A percentile compares a stretch with the other conserved stretches of the same genome.
These are phyloP conservation scores for Pelusios castaneus DNA, from an alignment of 2,113 vertebrate species.

Conservation along the genomic window DNA sequence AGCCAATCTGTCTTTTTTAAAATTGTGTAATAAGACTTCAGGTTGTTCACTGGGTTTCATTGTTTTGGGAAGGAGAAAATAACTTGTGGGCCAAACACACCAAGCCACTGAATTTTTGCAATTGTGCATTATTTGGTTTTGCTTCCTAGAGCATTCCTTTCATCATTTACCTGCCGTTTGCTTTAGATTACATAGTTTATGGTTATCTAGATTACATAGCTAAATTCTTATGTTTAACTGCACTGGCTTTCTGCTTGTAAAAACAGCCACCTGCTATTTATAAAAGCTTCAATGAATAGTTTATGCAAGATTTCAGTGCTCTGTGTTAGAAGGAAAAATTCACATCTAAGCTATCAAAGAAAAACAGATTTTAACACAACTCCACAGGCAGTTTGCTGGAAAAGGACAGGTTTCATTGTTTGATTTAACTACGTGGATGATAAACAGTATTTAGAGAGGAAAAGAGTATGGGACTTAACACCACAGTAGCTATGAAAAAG, in stretches of 20 bases:
- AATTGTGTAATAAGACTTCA: constrained; percentile 54
- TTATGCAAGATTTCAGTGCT: rapidly evolving
- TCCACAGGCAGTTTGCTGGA: neutral
- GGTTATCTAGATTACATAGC: neutral
- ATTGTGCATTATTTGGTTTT: constrained; percentile 46
- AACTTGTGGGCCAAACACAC: constrained; percentile 24
- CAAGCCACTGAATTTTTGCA: constrained; percentile 41
- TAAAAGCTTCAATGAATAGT: neutral
- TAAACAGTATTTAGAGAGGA: neutral
- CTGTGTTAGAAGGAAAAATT: neutral
- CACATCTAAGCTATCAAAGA: neutral
- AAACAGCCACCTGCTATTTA: neutral
- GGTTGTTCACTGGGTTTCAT: constrained; percentile 32
- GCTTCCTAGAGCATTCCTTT: constrained; percentile 34
- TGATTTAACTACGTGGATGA: neutral
- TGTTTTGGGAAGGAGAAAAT: constrained; percentile 39
- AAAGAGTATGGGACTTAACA: rapidly evolving
- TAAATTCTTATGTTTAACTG: constrained; percentile 4
- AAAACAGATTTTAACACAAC: neutral
- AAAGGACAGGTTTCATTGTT: neutral
- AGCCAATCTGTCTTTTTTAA: constrained; percentile 56
- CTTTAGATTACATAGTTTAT: neutral
- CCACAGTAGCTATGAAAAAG: neutral
- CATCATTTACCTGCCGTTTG: constrained; percentile 28
- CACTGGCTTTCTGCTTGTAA: neutral